phyloP scores from a whole-genome alignment of 1,140 invertebrate species.

The Lepidurus couesii region DNA sequence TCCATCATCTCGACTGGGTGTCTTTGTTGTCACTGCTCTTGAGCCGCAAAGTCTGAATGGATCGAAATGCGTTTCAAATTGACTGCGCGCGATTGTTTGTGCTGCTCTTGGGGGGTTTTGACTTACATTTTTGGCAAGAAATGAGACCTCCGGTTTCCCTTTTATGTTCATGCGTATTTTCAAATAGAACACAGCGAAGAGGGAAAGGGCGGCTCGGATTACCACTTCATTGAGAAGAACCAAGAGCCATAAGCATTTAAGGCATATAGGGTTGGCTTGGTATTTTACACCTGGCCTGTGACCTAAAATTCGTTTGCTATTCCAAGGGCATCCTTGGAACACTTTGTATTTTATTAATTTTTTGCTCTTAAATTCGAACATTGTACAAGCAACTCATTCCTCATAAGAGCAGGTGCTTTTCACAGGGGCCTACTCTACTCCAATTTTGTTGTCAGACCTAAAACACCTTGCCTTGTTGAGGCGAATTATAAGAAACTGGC shows the following conservation, averaged over 20 bases:
- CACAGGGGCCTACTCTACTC: too few relatives aligned
- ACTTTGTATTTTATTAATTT: too few relatives aligned
- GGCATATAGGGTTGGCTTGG: not conserved
- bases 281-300: constrained; percentile 5
- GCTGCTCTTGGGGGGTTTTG: not conserved
- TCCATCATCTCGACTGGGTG: constrained; percentile 1
- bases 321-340: too few relatives aligned
- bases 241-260: not conserved
- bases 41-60: not conserved
- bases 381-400: too few relatives aligned
- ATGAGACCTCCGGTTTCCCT: not conserved
- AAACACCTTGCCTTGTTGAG: too few relatives aligned
- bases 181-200: not conserved
- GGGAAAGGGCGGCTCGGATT: constrained; percentile 1
- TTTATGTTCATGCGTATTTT: not conserved
- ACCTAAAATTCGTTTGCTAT: not conserved
- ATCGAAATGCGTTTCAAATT: constrained; percentile 10
- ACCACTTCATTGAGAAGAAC: constrained; percentile 10
- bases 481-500: too few relatives aligned
- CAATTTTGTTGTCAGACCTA: too few relatives aligned
- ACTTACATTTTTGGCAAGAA: not conserved
- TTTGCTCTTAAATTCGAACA: too few relatives aligned
- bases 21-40: constrained; percentile 19
- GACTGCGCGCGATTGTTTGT: not conserved
- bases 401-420: too few relatives aligned